Evolutionary conservation across 2,888 invertebrate genomes (phyloP).

Genomic region (Aricia artaxerxes): DNA sequence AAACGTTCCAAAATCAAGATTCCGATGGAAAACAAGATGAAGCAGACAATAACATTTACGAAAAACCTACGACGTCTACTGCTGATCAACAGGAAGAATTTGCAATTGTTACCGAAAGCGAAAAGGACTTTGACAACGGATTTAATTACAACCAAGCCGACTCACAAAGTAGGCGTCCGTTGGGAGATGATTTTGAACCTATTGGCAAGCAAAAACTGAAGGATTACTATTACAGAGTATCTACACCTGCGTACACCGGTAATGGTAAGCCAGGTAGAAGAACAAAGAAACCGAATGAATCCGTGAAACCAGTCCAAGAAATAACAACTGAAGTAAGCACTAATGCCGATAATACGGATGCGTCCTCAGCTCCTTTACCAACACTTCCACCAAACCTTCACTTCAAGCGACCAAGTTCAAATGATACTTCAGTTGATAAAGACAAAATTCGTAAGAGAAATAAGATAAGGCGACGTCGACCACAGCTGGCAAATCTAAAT

Average conservation of each 20-base stretch:
- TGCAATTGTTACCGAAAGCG: conserved; percentile 69
- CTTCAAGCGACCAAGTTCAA: conserved; percentile 65
- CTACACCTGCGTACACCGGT: conserved; percentile 64
- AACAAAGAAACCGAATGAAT: conserved; percentile 66
- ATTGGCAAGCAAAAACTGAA: conserved; percentile 70
- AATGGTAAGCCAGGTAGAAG: conserved; percentile 58
- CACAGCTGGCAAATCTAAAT: conserved; percentile 59
- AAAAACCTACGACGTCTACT: conserved; percentile 56
- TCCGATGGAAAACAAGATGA: conserved; percentile 58
- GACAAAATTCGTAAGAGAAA: conserved; percentile 69
- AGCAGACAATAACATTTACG: conserved; percentile 49
- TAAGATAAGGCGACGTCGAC: conserved; percentile 72
- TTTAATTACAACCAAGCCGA: conserved; percentile 66
- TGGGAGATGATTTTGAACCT: conserved; percentile 72
- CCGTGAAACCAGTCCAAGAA: conserved; percentile 48
- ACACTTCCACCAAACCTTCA: conserved; percentile 73
- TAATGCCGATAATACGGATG: conserved; percentile 54
- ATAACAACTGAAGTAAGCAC: conserved; percentile 48
- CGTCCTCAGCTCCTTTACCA: conserved; percentile 63
- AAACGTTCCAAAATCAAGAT: conserved; percentile 53
- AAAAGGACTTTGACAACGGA: conserved; percentile 68
- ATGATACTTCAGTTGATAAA: conserved; percentile 56
- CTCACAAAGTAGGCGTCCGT: conserved; percentile 72
- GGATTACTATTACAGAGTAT: conserved; percentile 73
- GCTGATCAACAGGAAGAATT: conserved; percentile 66